Evolutionary conservation across 2,888 invertebrate genomes (phyloP), one percentile per base, ranked within the genome.

Genomic region (Chorisops tibialis): DNA sequence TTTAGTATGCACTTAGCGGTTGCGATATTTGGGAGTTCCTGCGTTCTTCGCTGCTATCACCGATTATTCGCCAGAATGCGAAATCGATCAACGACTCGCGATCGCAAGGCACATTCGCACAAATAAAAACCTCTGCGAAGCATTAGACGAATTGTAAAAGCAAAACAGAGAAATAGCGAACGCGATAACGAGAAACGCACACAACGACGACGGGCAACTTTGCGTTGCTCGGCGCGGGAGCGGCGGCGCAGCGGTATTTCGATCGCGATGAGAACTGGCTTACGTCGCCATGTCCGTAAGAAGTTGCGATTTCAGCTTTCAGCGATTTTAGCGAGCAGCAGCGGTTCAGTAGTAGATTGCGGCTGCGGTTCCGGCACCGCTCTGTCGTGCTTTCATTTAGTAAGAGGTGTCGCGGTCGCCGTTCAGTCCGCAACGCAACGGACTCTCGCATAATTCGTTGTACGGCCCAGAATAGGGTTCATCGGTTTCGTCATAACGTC

Each of bases 241-340:
- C 51, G 30, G 19, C 22, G 21, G 22, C 38, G 5, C 30, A 30
- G 30, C 39, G 21, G 6, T n/a, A 39, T 37, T n/a, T 30, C 14
- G 35, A 35, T 45, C 12, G 22, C 52, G 21, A 38, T 38, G 52
- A 52, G 52, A 52, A 52, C 52, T 19, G 52, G 38, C 52, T 52
- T 52, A 52, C 22, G 39, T 38, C 21, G 52, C 38, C 30, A 35
- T 50, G 50, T 50, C 50, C 35, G 50, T 4, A 52, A 52, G 37
- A 38, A 37, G 52, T 52, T 52, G 52, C 52, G 52, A 52, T 52
- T 52, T 52, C 4, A 37, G 39, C 39, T 37, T 21, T 52, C 21
- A 38, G 52, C 38, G 38, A 52, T 38, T 52, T 37, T 37, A 50
- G 50, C 39, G 39, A 7, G 38, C 18, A 52, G 35, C 3, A 37